phyloP scores from a whole-genome alignment of 2,888 invertebrate species.

The Drosophila leonis region DNA sequence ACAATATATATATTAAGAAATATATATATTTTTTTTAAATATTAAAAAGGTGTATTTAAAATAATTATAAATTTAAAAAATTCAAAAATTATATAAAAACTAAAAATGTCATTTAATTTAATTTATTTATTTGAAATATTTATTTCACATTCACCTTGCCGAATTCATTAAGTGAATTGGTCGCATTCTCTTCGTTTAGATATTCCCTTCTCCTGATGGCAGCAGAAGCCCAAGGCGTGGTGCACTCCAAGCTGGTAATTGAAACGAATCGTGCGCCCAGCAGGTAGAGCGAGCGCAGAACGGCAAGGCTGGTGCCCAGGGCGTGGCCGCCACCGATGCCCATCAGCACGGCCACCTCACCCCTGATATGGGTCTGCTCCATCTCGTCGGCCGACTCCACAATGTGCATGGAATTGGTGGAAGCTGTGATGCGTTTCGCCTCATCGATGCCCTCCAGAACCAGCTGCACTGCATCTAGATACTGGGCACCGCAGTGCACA shows the following conservation, averaged over 20 bases:
- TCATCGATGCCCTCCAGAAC: constrained; percentile 89
- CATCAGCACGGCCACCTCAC: constrained; percentile 88
- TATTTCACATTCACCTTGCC: constrained; percentile 83
- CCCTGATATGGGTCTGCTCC: constrained; percentile 87
- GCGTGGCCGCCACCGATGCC: constrained; percentile 90
- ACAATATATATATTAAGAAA: no score
- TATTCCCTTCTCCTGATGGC: constrained; percentile 82
- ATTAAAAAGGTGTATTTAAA: background rate
- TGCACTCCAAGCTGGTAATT: constrained; percentile 88
- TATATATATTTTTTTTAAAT: no score
- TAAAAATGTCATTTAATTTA: no score
- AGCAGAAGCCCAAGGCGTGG: constrained; percentile 88
- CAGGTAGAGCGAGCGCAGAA: constrained; percentile 88
- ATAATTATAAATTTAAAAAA: background rate
- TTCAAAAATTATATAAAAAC: background rate
- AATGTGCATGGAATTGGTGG: constrained; percentile 86
- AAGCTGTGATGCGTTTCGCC: constrained; percentile 87
- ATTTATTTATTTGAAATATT: background rate
- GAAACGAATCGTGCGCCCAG: constrained; percentile 89
- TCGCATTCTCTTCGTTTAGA: constrained; percentile 83
- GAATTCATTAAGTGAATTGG: constrained; percentile 85
- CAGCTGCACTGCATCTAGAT: constrained; percentile 89
- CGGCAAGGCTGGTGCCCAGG: constrained; percentile 89
- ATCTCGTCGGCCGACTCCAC: constrained; percentile 87
- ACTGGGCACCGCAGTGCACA: constrained; percentile 88